Conservation (phyloP, 2,888 invertebrate species). For the Heteropelma amictum region DNA sequence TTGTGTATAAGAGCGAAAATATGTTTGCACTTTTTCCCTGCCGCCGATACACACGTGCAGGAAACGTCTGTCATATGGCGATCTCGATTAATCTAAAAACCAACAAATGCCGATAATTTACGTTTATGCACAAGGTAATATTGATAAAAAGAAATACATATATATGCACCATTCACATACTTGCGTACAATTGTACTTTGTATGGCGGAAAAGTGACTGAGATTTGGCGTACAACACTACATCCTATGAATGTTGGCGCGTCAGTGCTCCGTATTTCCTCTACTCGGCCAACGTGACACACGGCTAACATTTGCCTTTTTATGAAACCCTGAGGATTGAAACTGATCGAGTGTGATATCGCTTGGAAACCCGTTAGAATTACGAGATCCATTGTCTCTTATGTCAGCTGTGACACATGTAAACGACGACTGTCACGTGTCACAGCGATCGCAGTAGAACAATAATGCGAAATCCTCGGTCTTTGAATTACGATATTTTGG, state of each 20-base stretch:
- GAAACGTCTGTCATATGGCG: not conserved
- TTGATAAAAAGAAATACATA: no score
- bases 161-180: no score
- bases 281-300: not conserved
- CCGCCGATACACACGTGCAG: not conserved
- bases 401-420: no score
- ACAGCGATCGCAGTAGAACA: no score
- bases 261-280: not conserved
- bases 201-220: conserved; percentile 10
- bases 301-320: not conserved
- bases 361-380: conserved; percentile 8
- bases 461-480: no score
- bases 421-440: no score
- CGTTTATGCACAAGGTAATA: no score
- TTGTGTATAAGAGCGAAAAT: conserved; percentile 6
- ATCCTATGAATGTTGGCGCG: conserved; percentile 9
- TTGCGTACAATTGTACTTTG: conserved; percentile 24
- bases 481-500: no score
- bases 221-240: conserved; percentile 13
- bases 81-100: not conserved
- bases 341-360: not conserved
- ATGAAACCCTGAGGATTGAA: conserved; percentile 2
- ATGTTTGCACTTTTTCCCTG: conserved; percentile 4
- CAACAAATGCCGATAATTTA: no score
- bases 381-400: conserved; percentile 2